These are phyloP conservation scores for Ibycter americanus DNA, from an alignment of 2,797 vertebrate species.

Conservation along the genomic window DNA sequence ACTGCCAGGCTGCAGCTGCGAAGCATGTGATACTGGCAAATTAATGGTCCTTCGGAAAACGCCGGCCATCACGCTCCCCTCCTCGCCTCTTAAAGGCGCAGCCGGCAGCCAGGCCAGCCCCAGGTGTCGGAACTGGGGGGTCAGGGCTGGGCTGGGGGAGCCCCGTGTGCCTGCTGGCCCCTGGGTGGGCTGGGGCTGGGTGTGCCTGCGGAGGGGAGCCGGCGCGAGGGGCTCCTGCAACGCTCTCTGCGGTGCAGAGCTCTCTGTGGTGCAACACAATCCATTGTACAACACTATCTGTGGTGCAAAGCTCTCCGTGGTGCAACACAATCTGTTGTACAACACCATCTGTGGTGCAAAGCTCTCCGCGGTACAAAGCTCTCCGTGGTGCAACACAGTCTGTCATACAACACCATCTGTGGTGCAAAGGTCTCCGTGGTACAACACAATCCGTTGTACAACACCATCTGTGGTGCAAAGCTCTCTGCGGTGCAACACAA, in stretches of 20 bases:
- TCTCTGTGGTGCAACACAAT: neutral
- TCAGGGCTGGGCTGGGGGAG: neutral
- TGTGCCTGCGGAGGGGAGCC: accelerated
- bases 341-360: accelerated
- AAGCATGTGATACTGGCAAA: constrained; percentile 53
- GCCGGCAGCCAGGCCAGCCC: neutral
- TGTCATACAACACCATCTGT: too few species aligned
- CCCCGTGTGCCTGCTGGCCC: accelerated
- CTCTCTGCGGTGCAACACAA: neutral
- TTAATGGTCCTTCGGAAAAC: constrained; percentile 20
- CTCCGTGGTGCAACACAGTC: neutral
- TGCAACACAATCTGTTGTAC: accelerated
- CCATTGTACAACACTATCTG: accelerated
- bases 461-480: too few species aligned
- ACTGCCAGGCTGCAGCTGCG: constrained; percentile 62
- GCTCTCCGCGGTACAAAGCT: neutral
- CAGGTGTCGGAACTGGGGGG: neutral
- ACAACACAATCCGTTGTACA: too few species aligned
- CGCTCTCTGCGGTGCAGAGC: neutral
- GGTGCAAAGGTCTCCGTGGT: too few species aligned
- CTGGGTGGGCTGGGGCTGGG: neutral
- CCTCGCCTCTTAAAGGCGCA: constrained; percentile 31
- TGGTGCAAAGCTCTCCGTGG: neutral
- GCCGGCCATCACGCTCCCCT: neutral
- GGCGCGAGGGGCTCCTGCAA: accelerated